Base-by-base conservation (phyloP, 1,140 invertebrate genomes). In the Melanaphis sacchari region DNA sequence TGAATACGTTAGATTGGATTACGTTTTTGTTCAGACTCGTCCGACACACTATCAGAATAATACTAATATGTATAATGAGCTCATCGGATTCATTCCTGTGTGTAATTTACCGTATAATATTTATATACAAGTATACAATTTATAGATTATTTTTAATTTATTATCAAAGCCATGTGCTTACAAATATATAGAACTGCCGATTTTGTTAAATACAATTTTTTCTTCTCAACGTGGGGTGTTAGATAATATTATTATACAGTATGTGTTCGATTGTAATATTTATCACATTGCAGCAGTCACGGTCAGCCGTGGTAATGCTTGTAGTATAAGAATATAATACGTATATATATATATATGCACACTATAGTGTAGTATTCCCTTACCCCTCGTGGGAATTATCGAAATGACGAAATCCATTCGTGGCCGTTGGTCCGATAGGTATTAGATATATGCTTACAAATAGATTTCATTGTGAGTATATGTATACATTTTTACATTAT, bases 381-480 rank as follows among this genome's bases (percentile, higher is more conserved):
- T 38, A 43, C 11, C 84, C n/a, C 66, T 66, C 38, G 38, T 90
- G 89, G 89, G 89, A 90, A 66, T 66, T 54, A 90, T 41, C 54
- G 38, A 59, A 40, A 90, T 54, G 66, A n/a, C 54, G 38, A 59
- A 40, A 90, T 90, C 38, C n/a, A 41, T 41, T 41, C 21, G 38
- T 90, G 38, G 52, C 59, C 24, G 11, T 22, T 52, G n/a, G 46
- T 21, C 43, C 15, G 18, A 89, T 76, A 18, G 18, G 46, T 49
- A 49, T 49, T 59, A 59, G 26, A 31, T 26, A 26, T 76, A 36
- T 76, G 31, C 31, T 49, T 21, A 89, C 87, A 41, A 52, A 52
- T 52, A 38, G 21, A 49, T 89, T 52, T 89, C 87, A 89, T 89
- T 89, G 87, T 43, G 31, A 41, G 31, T 46, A 43, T 87, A 21